Evolutionary conservation across 2,113 vertebrate genomes (phyloP).

Genomic region (Riparia riparia): DNA sequence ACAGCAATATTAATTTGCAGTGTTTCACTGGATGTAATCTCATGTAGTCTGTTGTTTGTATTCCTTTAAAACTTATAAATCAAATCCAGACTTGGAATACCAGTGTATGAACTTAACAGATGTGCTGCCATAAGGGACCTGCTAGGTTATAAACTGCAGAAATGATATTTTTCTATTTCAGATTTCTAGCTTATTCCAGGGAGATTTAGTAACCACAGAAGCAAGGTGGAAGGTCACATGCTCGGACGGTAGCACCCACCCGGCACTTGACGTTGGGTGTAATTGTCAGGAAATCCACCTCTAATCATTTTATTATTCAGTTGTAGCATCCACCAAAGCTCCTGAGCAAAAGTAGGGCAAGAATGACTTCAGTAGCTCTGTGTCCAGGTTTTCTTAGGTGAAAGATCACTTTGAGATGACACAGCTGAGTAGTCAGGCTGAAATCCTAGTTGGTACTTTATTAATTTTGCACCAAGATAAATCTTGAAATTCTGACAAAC

Average conservation of each 20-base stretch:
- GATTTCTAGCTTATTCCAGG: slow-evolving; percentile 48
- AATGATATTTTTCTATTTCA: slow-evolving; percentile 67
- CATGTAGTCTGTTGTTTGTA: slow-evolving; percentile 43
- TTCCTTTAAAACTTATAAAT: slow-evolving; percentile 72
- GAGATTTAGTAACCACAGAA: slow-evolving; percentile 31
- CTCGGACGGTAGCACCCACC: slow-evolving; percentile 60
- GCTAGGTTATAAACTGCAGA: slow-evolving; percentile 70
- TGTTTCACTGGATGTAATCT: slow-evolving; percentile 47
- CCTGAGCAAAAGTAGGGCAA: slow-evolving; percentile 71
- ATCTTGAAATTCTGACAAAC: slow-evolving; percentile 93
- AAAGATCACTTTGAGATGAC: slow-evolving; percentile 85
- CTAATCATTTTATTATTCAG: slow-evolving; percentile 28
- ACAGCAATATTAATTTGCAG: slow-evolving; percentile 55
- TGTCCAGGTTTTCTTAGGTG: slow-evolving; percentile 80
- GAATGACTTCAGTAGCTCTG: slow-evolving; percentile 61
- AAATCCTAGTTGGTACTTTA: slow-evolving; percentile 88
- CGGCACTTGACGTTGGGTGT: slow-evolving; percentile 24
- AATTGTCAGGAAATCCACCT: slow-evolving; percentile 52
- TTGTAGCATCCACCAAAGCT: slow-evolving; percentile 25
- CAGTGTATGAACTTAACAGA: slow-evolving; percentile 71
- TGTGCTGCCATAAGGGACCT: slow-evolving; percentile 71
- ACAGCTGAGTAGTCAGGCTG: slow-evolving; percentile 84
- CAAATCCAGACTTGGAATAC: slow-evolving; percentile 66
- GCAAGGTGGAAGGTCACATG: slow-evolving; percentile 21
- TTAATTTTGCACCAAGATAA: slow-evolving; percentile 90